These are phyloP conservation scores for Caenorhabditis remanei DNA, from an alignment of 1,140 invertebrate genomes.

Conservation along the genomic window DNA sequence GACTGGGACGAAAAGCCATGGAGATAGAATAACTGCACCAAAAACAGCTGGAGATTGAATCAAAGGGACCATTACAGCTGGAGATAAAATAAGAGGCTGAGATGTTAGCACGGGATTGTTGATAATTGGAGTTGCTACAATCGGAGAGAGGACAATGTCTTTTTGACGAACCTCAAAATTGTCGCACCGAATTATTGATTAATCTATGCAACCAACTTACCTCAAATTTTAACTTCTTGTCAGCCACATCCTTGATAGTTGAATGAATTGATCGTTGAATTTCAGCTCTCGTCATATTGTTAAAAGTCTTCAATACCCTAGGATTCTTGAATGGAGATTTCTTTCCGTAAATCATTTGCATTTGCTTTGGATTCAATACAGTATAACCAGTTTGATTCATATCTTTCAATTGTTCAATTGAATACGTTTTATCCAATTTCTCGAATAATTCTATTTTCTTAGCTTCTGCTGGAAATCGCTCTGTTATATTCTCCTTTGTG, in stretches of 20 bases:
- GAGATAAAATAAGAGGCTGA: conserved; percentile 63
- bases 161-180: conserved; percentile 52
- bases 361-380: conserved; percentile 62
- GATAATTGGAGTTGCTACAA: conserved; percentile 63
- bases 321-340: conserved; percentile 70
- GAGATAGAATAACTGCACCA: conserved; percentile 65
- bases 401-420: conserved; percentile 67
- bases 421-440: conserved; percentile 65
- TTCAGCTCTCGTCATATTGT: conserved; percentile 61
- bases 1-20: conserved; percentile 67
- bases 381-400: conserved; percentile 69
- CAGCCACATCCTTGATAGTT: conserved; percentile 56
- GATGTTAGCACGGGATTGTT: conserved; percentile 50
- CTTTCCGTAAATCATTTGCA: conserved; percentile 69
- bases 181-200: too few relatives aligned
- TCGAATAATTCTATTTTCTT: conserved; percentile 69
- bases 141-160: conserved; percentile 67
- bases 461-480: conserved; percentile 68
- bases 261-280: conserved; percentile 58
- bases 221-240: conserved; percentile 51
- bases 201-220: background rate
- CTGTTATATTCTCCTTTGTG: conserved; percentile 69
- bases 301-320: conserved; percentile 17
- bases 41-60: conserved; percentile 67
- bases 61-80: conserved; percentile 61